A percentile compares a stretch with the other conserved stretches of the same genome.
Conservation (phyloP, 2,888 invertebrate genomes). For the Epistrophella euchroma region DNA sequence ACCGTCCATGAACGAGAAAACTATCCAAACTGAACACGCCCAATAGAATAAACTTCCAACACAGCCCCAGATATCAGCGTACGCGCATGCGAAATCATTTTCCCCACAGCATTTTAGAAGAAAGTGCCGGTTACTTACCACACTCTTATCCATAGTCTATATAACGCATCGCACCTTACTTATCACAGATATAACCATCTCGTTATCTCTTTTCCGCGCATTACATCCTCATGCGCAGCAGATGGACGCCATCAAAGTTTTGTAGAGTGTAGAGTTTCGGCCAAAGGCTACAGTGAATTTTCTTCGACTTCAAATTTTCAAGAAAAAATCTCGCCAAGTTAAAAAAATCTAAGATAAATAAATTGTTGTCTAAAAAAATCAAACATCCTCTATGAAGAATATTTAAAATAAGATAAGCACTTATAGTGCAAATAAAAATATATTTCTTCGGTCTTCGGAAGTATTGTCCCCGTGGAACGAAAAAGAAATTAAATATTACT, state of each 20-base stretch:
- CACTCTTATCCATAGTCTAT: slow-evolving; percentile 24
- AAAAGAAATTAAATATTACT: slow-evolving; percentile 60
- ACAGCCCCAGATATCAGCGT: slow-evolving; percentile 15
- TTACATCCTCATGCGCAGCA: slow-evolving; percentile 77
- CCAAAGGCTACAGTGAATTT: slow-evolving; percentile 76
- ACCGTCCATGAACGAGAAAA: too few species aligned
- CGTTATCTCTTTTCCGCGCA: slow-evolving; percentile 51
- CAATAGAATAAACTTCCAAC: slow-evolving; percentile 10
- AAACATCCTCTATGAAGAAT: slow-evolving; percentile 62
- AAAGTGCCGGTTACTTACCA: slow-evolving; percentile 61
- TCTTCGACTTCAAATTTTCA: slow-evolving; percentile 72
- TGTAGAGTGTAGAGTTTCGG: slow-evolving; percentile 78
- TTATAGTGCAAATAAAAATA: not conserved
- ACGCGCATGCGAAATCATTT: slow-evolving; percentile 14
- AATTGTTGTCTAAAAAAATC: slow-evolving; percentile 30
- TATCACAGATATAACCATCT: not conserved
- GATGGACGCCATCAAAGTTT: slow-evolving; percentile 79
- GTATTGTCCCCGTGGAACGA: slow-evolving; percentile 36
- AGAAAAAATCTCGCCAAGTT: slow-evolving; percentile 58
- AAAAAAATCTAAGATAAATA: slow-evolving; percentile 8
- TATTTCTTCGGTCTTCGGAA: slow-evolving; percentile 25
- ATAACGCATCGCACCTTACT: slow-evolving; percentile 36
- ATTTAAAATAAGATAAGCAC: slow-evolving; percentile 33
- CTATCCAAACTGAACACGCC: too few species aligned
- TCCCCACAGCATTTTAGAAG: slow-evolving; percentile 62